These are phyloP conservation scores for Hestina assimilis DNA, from an alignment of 1,140 invertebrate species.

Conservation along the genomic window DNA sequence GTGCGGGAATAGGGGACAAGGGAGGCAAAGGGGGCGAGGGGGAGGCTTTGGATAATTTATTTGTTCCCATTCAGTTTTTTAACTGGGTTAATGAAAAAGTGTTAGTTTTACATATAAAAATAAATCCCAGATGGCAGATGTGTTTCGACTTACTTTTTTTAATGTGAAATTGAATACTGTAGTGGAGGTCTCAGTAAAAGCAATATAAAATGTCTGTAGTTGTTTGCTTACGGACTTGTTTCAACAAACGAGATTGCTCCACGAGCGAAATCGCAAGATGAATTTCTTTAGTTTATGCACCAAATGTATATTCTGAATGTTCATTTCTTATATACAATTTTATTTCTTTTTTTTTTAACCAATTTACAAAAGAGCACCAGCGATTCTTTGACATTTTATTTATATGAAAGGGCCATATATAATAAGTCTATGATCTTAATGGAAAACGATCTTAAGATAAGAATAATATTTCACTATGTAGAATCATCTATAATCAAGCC, in stretches of 20 bases:
- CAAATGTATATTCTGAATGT: slow-evolving; percentile 6
- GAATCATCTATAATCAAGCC: slow-evolving; percentile 6
- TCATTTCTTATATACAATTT: slow-evolving; percentile 1
- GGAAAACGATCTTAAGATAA: neutral
- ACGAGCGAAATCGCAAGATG: slow-evolving; percentile 26
- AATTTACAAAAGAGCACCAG: neutral
- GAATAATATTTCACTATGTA: neutral
- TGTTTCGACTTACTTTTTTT: slow-evolving; percentile 18
- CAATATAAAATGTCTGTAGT: slow-evolving; percentile 24
- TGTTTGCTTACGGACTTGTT: slow-evolving; percentile 26
- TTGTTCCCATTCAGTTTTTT: slow-evolving; percentile 1
- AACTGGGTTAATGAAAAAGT: slow-evolving; percentile 21
- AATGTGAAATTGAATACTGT: slow-evolving; percentile 27
- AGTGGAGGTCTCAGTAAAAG: slow-evolving; percentile 22
- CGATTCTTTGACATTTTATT: no score
- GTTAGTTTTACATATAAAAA: slow-evolving; percentile 11
- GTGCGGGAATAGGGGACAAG: slow-evolving; percentile 7
- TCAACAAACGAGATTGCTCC: slow-evolving; percentile 29
- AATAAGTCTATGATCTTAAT: no score
- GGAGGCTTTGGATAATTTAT: slow-evolving; percentile 13
- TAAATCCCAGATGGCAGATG: slow-evolving; percentile 25
- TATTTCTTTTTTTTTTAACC: neutral
- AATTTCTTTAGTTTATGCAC: slow-evolving; percentile 19
- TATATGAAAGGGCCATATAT: no score
- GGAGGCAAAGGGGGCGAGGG: slow-evolving; percentile 3